phyloP scores from a whole-genome alignment of 2,888 invertebrate genomes.

The Ectemnius lituratus region DNA sequence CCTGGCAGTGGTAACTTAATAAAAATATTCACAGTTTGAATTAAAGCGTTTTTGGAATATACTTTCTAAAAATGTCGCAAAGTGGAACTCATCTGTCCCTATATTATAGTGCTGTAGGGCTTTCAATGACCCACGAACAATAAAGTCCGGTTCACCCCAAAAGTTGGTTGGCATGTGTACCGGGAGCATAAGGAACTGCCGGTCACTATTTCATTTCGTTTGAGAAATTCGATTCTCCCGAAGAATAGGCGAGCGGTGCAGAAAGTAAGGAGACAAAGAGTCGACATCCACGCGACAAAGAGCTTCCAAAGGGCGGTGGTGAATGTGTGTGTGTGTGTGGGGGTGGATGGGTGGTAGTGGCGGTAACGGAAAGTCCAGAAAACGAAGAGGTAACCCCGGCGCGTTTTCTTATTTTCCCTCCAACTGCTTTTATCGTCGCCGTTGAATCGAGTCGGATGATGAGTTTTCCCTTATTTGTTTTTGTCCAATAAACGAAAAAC shows the following conservation, averaged over 20 bases:
- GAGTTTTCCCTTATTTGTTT: slow-evolving; percentile 67
- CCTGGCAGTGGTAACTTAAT: no score
- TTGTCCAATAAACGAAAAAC: slow-evolving; percentile 62
- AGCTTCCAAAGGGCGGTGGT: neutral
- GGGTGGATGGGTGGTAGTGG: neutral
- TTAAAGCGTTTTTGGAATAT: no score
- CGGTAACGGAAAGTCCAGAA: slow-evolving; percentile 5
- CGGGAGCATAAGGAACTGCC: no score
- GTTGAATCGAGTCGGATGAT: slow-evolving; percentile 60
- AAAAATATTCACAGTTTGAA: no score
- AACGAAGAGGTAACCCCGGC: slow-evolving; percentile 28
- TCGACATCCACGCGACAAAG: slow-evolving; percentile 28
- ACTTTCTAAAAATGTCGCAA: no score
- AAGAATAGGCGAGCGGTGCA: slow-evolving; percentile 9
- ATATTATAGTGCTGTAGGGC: no score
- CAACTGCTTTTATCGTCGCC: slow-evolving; percentile 63
- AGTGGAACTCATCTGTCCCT: no score
- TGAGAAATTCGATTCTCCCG: slow-evolving; percentile 13
- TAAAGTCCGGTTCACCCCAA: no score
- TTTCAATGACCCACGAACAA: no score
- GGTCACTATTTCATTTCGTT: neutral
- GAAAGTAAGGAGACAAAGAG: neutral
- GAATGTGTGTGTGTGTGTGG: neutral
- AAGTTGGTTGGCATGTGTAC: no score
- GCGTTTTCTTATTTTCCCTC: slow-evolving; percentile 60